Evolutionary conservation across 2,888 invertebrate species (phyloP).

Genomic region (Drosophila cracens): DNA sequence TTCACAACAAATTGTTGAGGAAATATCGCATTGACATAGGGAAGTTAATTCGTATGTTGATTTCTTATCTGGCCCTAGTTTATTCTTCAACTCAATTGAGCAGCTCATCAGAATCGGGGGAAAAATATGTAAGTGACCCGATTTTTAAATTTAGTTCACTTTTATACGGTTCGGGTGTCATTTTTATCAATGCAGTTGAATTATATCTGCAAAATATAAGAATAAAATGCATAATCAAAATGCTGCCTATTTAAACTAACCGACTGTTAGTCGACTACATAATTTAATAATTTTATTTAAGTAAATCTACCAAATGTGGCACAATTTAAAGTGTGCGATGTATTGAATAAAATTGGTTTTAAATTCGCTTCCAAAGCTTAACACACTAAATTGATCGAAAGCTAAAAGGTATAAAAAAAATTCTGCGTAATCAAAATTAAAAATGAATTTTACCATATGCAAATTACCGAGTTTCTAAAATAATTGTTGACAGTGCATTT

Average conservation of each 20-base stretch:
- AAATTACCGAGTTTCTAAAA: not conserved
- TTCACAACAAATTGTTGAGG: slow-evolving; percentile 28
- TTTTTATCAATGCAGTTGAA: not conserved
- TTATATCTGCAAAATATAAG: slow-evolving; percentile 25
- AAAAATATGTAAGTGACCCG: not conserved
- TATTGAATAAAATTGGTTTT: not conserved
- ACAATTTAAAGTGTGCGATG: not conserved
- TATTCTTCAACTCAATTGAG: slow-evolving; percentile 3
- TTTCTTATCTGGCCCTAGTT: slow-evolving; percentile 9
- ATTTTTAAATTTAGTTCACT: not conserved
- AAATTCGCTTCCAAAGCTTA: not conserved
- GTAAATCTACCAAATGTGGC: not conserved
- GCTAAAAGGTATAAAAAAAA: not conserved
- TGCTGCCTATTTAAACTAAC: not conserved
- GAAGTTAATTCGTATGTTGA: slow-evolving; percentile 18
- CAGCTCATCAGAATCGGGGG: not conserved
- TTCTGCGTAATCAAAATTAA: not conserved
- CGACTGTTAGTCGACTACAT: not conserved
- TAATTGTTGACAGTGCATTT: not conserved
- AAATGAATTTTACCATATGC: not conserved
- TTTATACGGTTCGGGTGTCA: not conserved
- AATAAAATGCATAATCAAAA: not conserved
- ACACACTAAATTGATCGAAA: not conserved
- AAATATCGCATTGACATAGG: slow-evolving; percentile 35
- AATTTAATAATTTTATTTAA: not conserved